Evolutionary conservation across 1,140 invertebrate genomes (phyloP).

Genomic region (Harpegnathos saltator): DNA sequence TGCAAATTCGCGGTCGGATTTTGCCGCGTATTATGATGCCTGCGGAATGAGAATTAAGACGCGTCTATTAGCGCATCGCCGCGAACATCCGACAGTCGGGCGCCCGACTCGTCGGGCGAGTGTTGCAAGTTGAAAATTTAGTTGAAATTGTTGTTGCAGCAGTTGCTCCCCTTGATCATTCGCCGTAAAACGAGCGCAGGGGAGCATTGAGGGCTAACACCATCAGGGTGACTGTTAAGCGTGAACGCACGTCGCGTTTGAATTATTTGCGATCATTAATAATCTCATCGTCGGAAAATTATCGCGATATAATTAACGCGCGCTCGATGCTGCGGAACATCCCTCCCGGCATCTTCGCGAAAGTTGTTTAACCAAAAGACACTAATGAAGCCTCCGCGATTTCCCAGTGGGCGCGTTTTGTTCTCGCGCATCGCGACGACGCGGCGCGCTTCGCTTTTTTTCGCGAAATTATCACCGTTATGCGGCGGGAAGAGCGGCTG

Average conservation of each 20-base stretch:
- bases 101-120: not conserved
- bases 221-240: not conserved
- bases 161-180: not conserved
- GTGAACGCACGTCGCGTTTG: not conserved
- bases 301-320: not conserved
- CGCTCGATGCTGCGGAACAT: not conserved
- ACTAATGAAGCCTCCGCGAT: not conserved
- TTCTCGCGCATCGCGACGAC: not conserved
- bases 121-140: not conserved
- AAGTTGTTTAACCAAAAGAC: not conserved
- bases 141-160: not conserved
- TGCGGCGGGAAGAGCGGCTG: not conserved
- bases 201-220: not conserved
- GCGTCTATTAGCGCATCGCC: constrained; percentile 19
- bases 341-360: not conserved
- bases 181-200: not conserved
- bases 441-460: no score
- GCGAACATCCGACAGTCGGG: not conserved
- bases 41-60: constrained; percentile 35
- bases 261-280: constrained; percentile 3
- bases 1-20: constrained; percentile 41
- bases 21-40: constrained; percentile 19
- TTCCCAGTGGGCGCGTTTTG: not conserved
- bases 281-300: not conserved
- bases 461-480: constrained; percentile 1